Evolutionary conservation across 1,140 invertebrate species (phyloP).

Genomic region (Monochamus saltuarius): DNA sequence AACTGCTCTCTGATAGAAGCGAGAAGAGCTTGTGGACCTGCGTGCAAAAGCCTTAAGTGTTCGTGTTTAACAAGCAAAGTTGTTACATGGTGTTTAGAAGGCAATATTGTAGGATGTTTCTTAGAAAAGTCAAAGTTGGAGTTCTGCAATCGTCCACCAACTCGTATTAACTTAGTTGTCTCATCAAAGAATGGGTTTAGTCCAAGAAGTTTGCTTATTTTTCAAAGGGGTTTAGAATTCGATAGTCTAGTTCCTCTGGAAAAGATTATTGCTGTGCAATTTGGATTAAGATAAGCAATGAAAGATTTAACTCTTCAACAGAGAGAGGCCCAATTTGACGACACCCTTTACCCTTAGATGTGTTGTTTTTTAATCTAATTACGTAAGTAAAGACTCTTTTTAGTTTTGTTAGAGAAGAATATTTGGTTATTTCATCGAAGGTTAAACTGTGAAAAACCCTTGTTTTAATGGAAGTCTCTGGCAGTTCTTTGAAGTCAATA

Average conservation of each 20-base stretch:
- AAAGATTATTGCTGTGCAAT: slow-evolving; percentile 14
- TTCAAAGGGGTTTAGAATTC: slow-evolving; percentile 5
- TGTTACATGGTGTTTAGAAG: slow-evolving; percentile 29
- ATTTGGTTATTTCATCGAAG: not conserved
- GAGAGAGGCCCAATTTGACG: slow-evolving; percentile 2
- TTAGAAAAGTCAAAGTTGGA: slow-evolving; percentile 21
- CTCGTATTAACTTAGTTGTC: slow-evolving; percentile 26
- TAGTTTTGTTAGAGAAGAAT: slow-evolving; percentile 13
- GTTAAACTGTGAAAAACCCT: not conserved
- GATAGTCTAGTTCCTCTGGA: slow-evolving; percentile 14
- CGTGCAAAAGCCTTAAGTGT: slow-evolving; percentile 35
- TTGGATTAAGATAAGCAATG: slow-evolving; percentile 7
- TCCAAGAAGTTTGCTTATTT: slow-evolving; percentile 14
- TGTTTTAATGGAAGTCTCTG: not conserved
- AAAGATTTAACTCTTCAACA: not conserved
- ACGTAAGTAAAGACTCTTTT: slow-evolving; percentile 11
- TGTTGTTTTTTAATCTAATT: slow-evolving; percentile 17
- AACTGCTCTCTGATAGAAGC: slow-evolving; percentile 10
- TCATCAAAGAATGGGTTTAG: slow-evolving; percentile 33
- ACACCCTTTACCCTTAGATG: slow-evolving; percentile 3
- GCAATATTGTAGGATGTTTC: slow-evolving; percentile 41
- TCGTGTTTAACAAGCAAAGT: slow-evolving; percentile 28
- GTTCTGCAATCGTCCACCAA: slow-evolving; percentile 39
- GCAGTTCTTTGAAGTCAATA: not conserved
- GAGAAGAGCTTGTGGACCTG: slow-evolving; percentile 29